Percentiles rank a stretch among this genome's conserved stretches.
These are phyloP conservation scores for Andrena praecox DNA, from an alignment of 2,888 invertebrate genomes.

Conservation along the genomic window DNA sequence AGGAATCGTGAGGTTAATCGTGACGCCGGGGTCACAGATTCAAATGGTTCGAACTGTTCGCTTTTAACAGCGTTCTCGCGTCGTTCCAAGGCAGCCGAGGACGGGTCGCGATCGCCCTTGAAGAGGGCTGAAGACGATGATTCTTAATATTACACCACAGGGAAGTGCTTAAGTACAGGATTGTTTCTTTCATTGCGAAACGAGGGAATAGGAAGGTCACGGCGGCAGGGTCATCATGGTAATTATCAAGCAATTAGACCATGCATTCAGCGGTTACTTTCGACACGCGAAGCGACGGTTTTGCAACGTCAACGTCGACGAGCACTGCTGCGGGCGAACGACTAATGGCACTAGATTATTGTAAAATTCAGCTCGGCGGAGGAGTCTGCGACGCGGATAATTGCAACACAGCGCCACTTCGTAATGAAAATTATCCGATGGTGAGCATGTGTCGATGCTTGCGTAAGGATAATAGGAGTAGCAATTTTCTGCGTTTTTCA, in stretches of 20 bases:
- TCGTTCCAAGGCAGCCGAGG: neutral
- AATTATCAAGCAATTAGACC: conserved; percentile 66
- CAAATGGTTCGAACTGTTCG: conserved; percentile 3
- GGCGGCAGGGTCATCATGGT: conserved; percentile 52
- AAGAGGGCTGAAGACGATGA: neutral
- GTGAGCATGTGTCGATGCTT: conserved; percentile 11
- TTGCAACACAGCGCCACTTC: conserved; percentile 26
- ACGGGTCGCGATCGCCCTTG: conserved; percentile 15
- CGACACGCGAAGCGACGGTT: conserved; percentile 47
- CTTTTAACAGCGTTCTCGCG: conserved; percentile 4
- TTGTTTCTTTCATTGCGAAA: conserved; percentile 47
- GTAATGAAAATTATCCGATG: conserved; percentile 43
- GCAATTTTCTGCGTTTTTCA: conserved; percentile 19
- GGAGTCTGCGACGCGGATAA: conserved; percentile 8
- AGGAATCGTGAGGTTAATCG: conserved; percentile 31
- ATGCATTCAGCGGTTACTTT: conserved; percentile 54
- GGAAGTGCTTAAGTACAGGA: conserved; percentile 6
- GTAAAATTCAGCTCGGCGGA: conserved; percentile 29
- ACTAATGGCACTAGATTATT: conserved; percentile 4
- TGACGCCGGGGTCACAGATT: conserved; percentile 28
- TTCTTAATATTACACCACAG: neutral
- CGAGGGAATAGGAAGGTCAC: conserved; percentile 52
- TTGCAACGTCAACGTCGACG: conserved; percentile 49
- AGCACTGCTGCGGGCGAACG: neutral
- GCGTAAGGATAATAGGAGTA: conserved; percentile 9